Conservation (phyloP, 53 echinoderm and acorn worm genomes). For the Patiria pectinifera region DNA sequence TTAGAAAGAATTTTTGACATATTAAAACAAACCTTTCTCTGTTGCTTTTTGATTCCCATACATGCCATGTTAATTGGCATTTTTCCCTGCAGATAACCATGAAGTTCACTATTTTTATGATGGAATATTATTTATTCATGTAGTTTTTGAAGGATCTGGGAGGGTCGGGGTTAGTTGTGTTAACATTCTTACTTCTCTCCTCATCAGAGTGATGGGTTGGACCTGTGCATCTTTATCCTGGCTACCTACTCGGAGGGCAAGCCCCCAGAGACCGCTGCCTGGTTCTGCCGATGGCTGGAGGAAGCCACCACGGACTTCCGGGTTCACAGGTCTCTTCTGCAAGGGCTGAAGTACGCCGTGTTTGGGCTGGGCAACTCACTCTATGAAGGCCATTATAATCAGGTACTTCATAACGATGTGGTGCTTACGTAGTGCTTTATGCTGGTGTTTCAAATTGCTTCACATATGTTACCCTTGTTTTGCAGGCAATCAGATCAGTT, state of each 20-base stretch:
- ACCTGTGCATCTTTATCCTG: slow-evolving; percentile 73
- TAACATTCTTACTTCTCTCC: not conserved
- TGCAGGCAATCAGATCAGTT: no score
- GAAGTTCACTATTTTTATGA: no score
- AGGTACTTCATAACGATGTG: slow-evolving; percentile 36
- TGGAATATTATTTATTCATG: no score
- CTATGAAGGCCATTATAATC: slow-evolving; percentile 88
- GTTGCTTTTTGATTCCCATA: no score
- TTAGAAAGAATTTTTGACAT: no score
- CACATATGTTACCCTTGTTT: no score
- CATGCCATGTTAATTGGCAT: no score
- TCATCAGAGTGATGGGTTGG: slow-evolving; percentile 53
- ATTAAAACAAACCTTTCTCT: no score
- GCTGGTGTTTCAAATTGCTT: no score
- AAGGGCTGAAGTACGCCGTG: slow-evolving; percentile 81
- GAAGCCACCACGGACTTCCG: slow-evolving; percentile 91
- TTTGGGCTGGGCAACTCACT: slow-evolving; percentile 97
- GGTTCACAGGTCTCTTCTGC: slow-evolving; percentile 85
- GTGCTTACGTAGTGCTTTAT: no score
- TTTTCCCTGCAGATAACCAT: no score
- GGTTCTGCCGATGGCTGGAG: slow-evolving; percentile 92
- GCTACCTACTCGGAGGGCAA: slow-evolving; percentile 89
- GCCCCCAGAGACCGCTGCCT: slow-evolving; percentile 81
- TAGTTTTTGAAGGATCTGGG: not conserved
- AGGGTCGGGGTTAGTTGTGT: not conserved